Evolutionary conservation across 2,797 vertebrate species (phyloP).

Genomic region (Sebastes ruberrimus): DNA sequence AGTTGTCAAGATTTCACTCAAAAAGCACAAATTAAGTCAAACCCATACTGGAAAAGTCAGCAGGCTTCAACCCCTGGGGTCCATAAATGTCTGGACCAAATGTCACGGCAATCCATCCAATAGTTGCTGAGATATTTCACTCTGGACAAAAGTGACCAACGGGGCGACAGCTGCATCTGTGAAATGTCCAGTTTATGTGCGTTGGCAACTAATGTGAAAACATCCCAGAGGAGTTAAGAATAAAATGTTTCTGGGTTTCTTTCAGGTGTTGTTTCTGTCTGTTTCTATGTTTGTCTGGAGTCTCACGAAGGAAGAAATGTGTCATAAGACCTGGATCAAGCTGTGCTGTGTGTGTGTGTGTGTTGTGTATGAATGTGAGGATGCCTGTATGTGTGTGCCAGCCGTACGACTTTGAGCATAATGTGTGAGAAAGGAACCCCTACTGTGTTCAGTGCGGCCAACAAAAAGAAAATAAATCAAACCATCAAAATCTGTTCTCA

Average conservation of each 20-base stretch:
- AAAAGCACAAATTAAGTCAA: background rate
- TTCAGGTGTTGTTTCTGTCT: background rate
- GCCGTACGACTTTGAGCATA: background rate
- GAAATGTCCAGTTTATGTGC: background rate
- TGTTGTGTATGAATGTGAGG: background rate
- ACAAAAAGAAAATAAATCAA: constrained; percentile 42
- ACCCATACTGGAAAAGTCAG: background rate
- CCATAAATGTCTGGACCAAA: background rate
- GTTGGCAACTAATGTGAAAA: background rate
- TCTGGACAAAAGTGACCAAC: background rate
- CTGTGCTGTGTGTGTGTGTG: background rate
- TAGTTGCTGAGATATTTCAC: background rate
- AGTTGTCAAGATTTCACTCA: no score
- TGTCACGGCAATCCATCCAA: background rate
- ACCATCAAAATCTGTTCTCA: constrained; percentile 16
- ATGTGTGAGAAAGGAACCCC: constrained; percentile 5
- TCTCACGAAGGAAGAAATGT: background rate
- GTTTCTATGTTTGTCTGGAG: background rate
- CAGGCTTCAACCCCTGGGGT: background rate
- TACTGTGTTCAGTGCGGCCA: background rate
- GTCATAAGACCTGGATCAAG: background rate
- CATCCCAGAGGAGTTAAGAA: background rate
- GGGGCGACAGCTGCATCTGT: background rate
- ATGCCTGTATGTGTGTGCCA: background rate
- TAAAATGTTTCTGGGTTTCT: background rate